Percentiles rank a stretch among this genome's conserved stretches.
phyloP scores from a whole-genome alignment of 2,888 invertebrate species.

The Acleris holmiana region DNA sequence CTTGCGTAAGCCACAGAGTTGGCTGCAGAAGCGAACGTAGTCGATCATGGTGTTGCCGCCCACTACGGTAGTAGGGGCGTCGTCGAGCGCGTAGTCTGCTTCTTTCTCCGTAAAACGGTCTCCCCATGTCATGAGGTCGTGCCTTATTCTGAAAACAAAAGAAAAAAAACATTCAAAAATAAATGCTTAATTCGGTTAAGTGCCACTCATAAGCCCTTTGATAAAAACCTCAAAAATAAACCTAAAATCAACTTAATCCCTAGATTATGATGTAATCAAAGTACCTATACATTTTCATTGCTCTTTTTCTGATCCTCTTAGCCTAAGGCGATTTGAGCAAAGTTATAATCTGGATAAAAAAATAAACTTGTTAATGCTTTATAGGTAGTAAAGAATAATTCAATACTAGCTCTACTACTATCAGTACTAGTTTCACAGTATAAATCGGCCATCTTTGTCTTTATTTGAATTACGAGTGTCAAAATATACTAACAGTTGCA shows the following conservation, averaged over 20 bases:
- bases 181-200: no score
- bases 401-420: no score
- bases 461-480: no score
- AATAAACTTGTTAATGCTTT: background rate
- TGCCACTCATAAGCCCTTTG: no score
- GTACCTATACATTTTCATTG: background rate
- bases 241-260: no score
- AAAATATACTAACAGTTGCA: no score
- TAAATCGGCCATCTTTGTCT: background rate
- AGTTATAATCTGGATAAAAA: background rate
- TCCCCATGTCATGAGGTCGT: conserved; percentile 87
- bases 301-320: background rate
- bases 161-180: no score
- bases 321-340: background rate
- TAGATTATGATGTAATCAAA: no score
- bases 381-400: no score
- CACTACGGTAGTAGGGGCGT: conserved; percentile 84
- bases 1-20: conserved; percentile 85
- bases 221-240: no score
- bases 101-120: conserved; percentile 86
- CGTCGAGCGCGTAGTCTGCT: conserved; percentile 85
- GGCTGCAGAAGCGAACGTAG: conserved; percentile 86
- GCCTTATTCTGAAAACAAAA: conserved; percentile 84
- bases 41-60: conserved; percentile 85
- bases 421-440: background rate